Base-by-base conservation (phyloP, 2,113 vertebrate species). In the Bagarius yarrelli region DNA sequence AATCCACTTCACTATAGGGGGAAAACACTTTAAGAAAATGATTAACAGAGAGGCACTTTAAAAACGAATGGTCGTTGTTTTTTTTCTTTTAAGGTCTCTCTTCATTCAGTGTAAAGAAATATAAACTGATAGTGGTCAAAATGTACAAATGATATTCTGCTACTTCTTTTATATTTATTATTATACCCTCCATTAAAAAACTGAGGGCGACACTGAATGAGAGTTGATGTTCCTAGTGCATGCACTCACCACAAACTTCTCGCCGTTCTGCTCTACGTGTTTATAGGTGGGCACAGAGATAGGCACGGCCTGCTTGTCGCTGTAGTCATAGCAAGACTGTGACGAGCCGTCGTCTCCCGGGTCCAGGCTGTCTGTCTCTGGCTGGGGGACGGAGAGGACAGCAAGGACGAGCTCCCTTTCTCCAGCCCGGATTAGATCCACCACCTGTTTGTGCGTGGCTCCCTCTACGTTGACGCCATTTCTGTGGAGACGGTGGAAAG, bases 201-300 rank as follows among this genome's bases (percentile, higher is more conserved):
- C 19, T 47, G 36, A 27, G 64, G 63, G 32, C 23, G n/a, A 69
- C 27, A 5, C 53, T 72, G 55, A 52, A 63, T 5, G 11, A 63
- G 15, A 13, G 6, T 1, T 12, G 8, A 27, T 23, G 44, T 52
- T 71, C 21, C 23, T 2, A 23, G 15, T 16, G 21, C 14, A 5
- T 15, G 19, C 1, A 75, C 96, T 94, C 84, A 99, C 98, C 95
- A 99, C 98, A 89, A 99, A 99, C 89, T 96, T 96, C 94, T 99
- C 98, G 0, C 95, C 91, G 69, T 94, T 95, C 91, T 98, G 97
- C 91, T 98, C 97, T 88, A 99, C 96, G 30, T 99, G 98, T 85
- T 98, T 98, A 93, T 97, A 97, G 1, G 95, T 98, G 90, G 98
- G 97, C 81, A 99, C 92, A 73, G 98, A 99, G 90, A 99, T 98